These are phyloP conservation scores for Tokudaia muenninki DNA, from an alignment of 2,797 vertebrate genomes.

Conservation along the genomic window DNA sequence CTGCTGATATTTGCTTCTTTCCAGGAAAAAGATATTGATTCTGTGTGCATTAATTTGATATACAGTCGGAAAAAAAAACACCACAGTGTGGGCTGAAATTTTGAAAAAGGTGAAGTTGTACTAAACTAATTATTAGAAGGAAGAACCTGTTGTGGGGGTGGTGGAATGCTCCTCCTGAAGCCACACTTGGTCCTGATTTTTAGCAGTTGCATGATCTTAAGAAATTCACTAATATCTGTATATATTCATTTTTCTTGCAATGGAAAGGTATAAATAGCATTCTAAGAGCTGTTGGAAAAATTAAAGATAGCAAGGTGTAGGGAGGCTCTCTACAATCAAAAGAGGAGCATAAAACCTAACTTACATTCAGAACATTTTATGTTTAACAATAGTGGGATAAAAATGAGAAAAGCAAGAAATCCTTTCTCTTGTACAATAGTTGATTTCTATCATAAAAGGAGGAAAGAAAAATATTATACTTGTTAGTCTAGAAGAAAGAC, in stretches of 20 bases:
- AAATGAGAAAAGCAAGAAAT: slow-evolving; percentile 80
- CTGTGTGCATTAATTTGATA: not conserved
- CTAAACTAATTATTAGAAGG: slow-evolving; percentile 18
- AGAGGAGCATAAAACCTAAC: slow-evolving; percentile 70
- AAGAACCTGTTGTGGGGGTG: not conserved
- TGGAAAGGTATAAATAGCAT: slow-evolving; percentile 45
- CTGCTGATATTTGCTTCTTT: not conserved
- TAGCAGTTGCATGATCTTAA: not conserved
- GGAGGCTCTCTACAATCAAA: slow-evolving; percentile 62
- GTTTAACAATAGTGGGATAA: slow-evolving; percentile 71
- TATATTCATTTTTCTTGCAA: slow-evolving; percentile 30
- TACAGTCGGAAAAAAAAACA: not conserved
- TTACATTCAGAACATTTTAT: slow-evolving; percentile 66
- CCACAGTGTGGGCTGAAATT: not conserved
- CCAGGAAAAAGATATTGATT: not conserved
- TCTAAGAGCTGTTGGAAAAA: slow-evolving; percentile 55
- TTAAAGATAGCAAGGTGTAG: slow-evolving; percentile 40
- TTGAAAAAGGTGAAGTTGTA: not conserved
- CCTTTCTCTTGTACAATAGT: slow-evolving; percentile 69
- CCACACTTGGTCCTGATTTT: not conserved
- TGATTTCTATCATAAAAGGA: slow-evolving; percentile 75
- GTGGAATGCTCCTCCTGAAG: not conserved
- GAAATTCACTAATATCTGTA: slow-evolving; percentile 42
- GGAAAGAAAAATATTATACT: slow-evolving; percentile 78
- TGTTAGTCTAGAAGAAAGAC: slow-evolving; percentile 78